A percentile compares a stretch with the other conserved stretches of the same genome.
Conservation (phyloP, 2,113 vertebrate species). For the Hemiscyllium ocellatum region DNA sequence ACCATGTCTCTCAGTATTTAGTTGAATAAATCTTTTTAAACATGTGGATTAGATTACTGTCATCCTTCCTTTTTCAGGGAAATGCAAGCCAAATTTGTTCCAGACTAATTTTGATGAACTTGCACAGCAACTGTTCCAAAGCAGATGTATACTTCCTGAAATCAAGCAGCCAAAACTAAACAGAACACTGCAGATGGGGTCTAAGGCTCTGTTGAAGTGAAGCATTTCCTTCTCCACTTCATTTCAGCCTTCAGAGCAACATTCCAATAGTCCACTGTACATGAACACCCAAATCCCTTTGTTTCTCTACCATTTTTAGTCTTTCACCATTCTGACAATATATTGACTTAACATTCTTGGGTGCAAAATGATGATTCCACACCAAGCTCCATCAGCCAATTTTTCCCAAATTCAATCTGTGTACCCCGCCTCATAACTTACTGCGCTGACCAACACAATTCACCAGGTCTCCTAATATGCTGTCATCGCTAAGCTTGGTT, state of each 20-base stretch:
- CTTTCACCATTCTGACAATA: background rate
- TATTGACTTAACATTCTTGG: background rate
- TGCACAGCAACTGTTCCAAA: background rate
- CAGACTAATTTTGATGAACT: background rate
- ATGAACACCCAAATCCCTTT: too few species aligned
- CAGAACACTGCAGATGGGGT: background rate
- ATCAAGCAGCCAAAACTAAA: background rate
- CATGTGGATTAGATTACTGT: background rate
- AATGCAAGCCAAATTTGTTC: background rate
- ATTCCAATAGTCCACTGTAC: background rate
- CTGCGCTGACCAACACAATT: background rate
- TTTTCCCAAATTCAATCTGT: background rate
- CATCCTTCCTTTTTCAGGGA: background rate
- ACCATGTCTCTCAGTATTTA: background rate
- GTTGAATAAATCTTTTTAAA: background rate
- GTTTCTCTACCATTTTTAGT: background rate
- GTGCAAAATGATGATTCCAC: background rate
- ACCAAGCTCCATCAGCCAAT: background rate
- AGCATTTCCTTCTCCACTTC: background rate
- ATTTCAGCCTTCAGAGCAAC: background rate
- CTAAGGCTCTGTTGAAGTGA: background rate
- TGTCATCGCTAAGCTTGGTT: background rate
- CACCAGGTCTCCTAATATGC: background rate
- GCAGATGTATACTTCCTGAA: background rate
- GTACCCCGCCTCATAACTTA: background rate